These are phyloP conservation scores for Sympetrum striolatum DNA, from an alignment of 2,888 invertebrate species.

Conservation along the genomic window DNA sequence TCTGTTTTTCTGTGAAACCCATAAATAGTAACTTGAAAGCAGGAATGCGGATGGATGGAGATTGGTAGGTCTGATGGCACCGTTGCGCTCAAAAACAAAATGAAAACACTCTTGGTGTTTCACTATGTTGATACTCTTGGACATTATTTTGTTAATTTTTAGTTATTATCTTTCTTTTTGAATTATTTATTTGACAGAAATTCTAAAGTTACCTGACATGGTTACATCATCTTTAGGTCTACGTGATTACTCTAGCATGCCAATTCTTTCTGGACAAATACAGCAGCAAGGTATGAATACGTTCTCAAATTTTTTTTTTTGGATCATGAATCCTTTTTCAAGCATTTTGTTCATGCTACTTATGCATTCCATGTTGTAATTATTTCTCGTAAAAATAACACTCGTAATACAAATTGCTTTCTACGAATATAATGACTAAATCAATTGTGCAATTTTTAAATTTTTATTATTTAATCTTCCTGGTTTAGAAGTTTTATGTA, in stretches of 20 bases:
- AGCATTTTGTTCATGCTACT: too few species aligned
- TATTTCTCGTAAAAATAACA: too few species aligned
- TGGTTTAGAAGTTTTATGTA: too few species aligned
- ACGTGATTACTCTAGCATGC: conserved; percentile 47
- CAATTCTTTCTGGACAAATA: conserved; percentile 47
- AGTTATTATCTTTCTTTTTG: neutral
- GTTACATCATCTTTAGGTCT: conserved; percentile 50
- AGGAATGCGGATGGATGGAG: neutral
- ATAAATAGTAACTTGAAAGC: neutral
- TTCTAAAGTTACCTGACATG: conserved; percentile 48
- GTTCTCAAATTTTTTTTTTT: neutral
- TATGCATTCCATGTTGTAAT: too few species aligned
- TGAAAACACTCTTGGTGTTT: neutral
- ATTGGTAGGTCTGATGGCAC: neutral
- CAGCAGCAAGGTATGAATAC: neutral
- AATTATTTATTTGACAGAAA: conserved; percentile 42
- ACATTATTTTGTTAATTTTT: neutral
- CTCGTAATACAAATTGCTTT: too few species aligned
- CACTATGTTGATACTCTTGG: neutral
- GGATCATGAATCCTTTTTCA: neutral
- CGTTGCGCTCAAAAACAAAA: neutral
- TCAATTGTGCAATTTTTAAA: too few species aligned
- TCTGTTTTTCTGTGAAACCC: too few species aligned
- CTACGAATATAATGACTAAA: too few species aligned
- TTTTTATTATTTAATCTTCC: too few species aligned